These are phyloP conservation scores for Acanthosepion lycidas DNA, from an alignment of 2,888 invertebrate genomes.

Conservation along the genomic window DNA sequence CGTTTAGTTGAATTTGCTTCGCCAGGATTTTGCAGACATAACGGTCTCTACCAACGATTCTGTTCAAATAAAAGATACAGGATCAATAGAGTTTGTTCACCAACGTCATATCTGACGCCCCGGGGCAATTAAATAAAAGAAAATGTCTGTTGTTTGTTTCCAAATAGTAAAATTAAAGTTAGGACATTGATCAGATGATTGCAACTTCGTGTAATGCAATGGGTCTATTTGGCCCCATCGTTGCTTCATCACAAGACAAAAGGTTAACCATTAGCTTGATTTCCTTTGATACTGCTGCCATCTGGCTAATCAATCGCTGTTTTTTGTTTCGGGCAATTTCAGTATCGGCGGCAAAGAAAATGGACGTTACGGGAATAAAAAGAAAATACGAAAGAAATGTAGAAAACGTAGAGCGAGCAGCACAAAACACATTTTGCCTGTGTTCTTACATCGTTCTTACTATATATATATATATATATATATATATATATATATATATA, in stretches of 20 bases:
- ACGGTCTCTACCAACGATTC: neutral
- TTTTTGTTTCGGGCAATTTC: too few relatives aligned
- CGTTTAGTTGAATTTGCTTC: neutral
- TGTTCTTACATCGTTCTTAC: too few relatives aligned
- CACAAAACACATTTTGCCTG: too few relatives aligned
- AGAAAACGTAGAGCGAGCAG: too few relatives aligned
- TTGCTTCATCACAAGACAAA: neutral
- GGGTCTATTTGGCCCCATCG: neutral
- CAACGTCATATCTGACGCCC: neutral
- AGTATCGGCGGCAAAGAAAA: too few relatives aligned
- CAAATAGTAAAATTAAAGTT: constrained; percentile 33
- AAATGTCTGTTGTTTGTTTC: neutral
- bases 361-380: too few relatives aligned
- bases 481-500: too few relatives aligned
- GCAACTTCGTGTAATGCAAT: neutral
- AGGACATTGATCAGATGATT: neutral
- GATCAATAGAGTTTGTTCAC: neutral
- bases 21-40: neutral
- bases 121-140: too few relatives aligned
- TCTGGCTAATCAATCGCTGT: neutral
- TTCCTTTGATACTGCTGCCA: neutral
- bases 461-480: too few relatives aligned
- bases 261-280: neutral
- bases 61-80: neutral
- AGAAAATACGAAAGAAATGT: too few relatives aligned